Percentiles rank a stretch among this genome's conserved stretches.
phyloP scores from a whole-genome alignment of 2,113 vertebrate species.

The Tachuris rubrigastra region DNA sequence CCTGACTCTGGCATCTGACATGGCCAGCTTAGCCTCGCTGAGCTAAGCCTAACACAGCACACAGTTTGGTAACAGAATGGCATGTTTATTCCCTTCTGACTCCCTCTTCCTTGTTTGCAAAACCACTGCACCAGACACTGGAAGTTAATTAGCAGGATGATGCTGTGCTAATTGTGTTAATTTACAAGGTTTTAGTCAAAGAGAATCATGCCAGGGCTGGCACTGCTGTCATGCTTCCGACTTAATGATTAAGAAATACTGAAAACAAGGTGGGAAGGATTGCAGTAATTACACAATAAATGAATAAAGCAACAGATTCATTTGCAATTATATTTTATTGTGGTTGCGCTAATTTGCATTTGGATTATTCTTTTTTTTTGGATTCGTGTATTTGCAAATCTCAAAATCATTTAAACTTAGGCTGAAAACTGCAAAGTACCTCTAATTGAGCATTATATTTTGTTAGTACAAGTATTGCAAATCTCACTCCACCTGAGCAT shows the following conservation, averaged over 20 bases:
- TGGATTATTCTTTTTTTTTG: constrained; percentile 58
- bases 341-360: constrained; percentile 76
- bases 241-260: constrained; percentile 92
- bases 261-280: constrained; percentile 86
- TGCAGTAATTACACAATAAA: constrained; percentile 87
- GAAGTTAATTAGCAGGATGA: constrained; percentile 98
- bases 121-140: constrained; percentile 87
- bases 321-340: constrained; percentile 84
- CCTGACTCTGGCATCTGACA: constrained; percentile 76
- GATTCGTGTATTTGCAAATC: constrained; percentile 69
- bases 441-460: constrained; percentile 59
- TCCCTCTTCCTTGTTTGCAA: constrained; percentile 87
- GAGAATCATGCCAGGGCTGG: constrained; percentile 89
- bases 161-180: constrained; percentile 99
- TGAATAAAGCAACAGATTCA: constrained; percentile 84
- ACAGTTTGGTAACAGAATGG: constrained; percentile 87
- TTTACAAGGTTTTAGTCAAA: constrained; percentile 99
- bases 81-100: constrained; percentile 87
- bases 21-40: constrained; percentile 72
- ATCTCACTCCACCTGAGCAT: background rate
- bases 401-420: constrained; percentile 70
- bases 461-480: constrained; percentile 32
- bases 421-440: constrained; percentile 57
- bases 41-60: constrained; percentile 71
- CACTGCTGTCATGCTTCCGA: constrained; percentile 88